A percentile compares a stretch with the other conserved stretches of the same genome.
These are phyloP conservation scores for Haemorhous mexicanus DNA, from an alignment of 2,113 vertebrate genomes.

Conservation along the genomic window DNA sequence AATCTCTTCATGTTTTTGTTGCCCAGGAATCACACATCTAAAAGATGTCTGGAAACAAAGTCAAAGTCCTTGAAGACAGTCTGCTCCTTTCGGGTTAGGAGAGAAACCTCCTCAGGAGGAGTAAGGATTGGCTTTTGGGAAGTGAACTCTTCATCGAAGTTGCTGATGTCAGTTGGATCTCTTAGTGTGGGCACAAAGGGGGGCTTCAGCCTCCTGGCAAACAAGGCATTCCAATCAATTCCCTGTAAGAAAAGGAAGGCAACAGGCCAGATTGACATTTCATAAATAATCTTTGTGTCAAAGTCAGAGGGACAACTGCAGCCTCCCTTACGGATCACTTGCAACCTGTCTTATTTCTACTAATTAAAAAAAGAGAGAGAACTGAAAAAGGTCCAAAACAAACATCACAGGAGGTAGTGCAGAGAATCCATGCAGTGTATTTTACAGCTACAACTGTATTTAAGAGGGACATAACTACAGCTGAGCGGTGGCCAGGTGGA, in stretches of 20 bases:
- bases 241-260: constrained; percentile 64
- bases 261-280: not conserved
- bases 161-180: constrained; percentile 79
- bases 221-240: constrained; percentile 86
- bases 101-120: constrained; percentile 70
- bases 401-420: not conserved
- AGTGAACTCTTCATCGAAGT: constrained; percentile 92
- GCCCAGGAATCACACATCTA: constrained; percentile 37
- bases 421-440: not conserved
- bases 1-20: not conserved
- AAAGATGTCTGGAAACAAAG: constrained; percentile 79
- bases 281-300: too few species aligned
- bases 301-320: not conserved
- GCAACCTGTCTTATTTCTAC: not conserved
- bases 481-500: not conserved
- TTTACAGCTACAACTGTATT: not conserved
- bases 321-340: not conserved
- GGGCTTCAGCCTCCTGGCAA: constrained; percentile 78
- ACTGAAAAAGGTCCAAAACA: not conserved
- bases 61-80: constrained; percentile 87
- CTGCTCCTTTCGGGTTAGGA: constrained; percentile 79
- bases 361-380: not conserved
- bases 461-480: not conserved
- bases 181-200: constrained; percentile 83
- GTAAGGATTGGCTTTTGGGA: constrained; percentile 82